Conservation (phyloP, 2,888 invertebrate genomes). For the Eristalis intricaria region DNA sequence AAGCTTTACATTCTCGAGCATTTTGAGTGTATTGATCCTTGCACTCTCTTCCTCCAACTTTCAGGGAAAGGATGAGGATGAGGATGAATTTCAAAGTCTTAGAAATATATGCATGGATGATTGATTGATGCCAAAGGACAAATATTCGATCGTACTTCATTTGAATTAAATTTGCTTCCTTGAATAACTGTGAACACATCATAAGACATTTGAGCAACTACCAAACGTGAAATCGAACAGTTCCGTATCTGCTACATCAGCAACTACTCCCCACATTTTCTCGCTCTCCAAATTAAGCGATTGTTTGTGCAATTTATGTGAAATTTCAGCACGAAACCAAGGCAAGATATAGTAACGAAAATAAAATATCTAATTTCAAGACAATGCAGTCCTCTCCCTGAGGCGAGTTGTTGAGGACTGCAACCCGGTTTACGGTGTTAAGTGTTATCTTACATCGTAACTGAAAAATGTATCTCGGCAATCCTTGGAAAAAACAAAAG, state of each 20-base stretch:
- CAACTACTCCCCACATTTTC: not conserved
- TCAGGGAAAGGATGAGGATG: too few species aligned
- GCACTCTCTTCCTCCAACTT: not conserved
- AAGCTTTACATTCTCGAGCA: constrained; percentile 74
- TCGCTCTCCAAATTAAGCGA: not conserved
- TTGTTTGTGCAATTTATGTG: constrained; percentile 7
- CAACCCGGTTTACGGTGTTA: not conserved
- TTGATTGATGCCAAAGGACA: too few species aligned
- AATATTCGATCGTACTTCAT: too few species aligned
- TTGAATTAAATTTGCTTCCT: too few species aligned
- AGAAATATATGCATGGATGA: too few species aligned
- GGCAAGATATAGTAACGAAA: not conserved
- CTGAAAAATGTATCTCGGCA: not conserved
- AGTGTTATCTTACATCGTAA: constrained; percentile 12
- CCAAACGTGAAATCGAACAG: not conserved
- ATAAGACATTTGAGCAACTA: too few species aligned
- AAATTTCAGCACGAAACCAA: constrained; percentile 17
- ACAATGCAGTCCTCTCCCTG: not conserved
- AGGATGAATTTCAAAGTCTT: too few species aligned
- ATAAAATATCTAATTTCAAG: not conserved
- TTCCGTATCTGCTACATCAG: not conserved
- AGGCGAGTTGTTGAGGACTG: not conserved
- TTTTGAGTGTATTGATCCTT: constrained; percentile 62
- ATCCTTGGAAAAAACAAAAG: not conserved
- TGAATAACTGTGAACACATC: too few species aligned